These are phyloP conservation scores for Brevipalpus yothersi DNA, from an alignment of 1,140 invertebrate species.

Conservation along the genomic window DNA sequence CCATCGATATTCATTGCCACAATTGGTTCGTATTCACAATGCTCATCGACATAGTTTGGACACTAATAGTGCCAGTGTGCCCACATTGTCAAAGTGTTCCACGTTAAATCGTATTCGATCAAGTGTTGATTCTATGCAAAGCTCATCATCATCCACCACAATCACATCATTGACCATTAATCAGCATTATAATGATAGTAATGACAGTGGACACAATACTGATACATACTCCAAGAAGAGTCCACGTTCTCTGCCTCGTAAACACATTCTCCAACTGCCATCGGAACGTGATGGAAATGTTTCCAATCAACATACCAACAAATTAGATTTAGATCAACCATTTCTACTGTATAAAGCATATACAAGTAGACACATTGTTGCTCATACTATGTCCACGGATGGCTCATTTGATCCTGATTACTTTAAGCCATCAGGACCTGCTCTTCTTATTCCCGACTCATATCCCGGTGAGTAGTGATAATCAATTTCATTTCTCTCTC, in stretches of 20 bases:
- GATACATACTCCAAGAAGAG: too few relatives aligned
- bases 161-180: background rate
- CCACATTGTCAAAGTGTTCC: background rate
- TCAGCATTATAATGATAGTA: background rate
- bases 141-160: background rate
- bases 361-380: conserved; percentile 8
- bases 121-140: background rate
- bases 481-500: background rate
- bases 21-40: conserved; percentile 9
- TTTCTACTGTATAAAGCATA: conserved; percentile 10
- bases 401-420: conserved; percentile 1
- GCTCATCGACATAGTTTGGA: background rate
- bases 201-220: background rate
- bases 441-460: conserved; percentile 9
- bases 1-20: conserved; percentile 7
- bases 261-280: too few relatives aligned
- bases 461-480: conserved; percentile 7
- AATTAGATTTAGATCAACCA: conserved; percentile 10
- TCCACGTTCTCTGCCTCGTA: too few relatives aligned
- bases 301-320: background rate
- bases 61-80: background rate
- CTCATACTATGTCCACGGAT: conserved; percentile 9
- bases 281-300: background rate
- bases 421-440: conserved; percentile 7
- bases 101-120: background rate